A percentile compares a stretch with the other conserved stretches of the same genome.
Conservation (phyloP, 2,113 vertebrate species). For the Tachysurus fulvidraco region DNA sequence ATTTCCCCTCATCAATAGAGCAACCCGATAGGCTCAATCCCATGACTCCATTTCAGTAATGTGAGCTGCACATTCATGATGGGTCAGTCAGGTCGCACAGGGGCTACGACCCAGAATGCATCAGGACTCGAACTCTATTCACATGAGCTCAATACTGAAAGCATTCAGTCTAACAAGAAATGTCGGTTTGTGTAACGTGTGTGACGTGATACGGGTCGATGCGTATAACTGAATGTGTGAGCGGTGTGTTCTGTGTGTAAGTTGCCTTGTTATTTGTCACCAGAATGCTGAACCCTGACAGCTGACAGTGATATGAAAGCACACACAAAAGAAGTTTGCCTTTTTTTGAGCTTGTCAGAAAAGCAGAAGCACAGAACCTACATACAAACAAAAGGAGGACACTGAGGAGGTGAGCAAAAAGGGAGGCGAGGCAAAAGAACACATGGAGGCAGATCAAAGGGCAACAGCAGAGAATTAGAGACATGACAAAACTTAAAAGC, state of each 20-base stretch:
- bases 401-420: conserved; percentile 6
- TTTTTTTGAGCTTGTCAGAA: conserved; percentile 20
- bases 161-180: background rate
- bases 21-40: conserved; percentile 48
- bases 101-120: conserved; percentile 40
- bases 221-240: background rate
- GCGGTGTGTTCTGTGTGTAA: background rate
- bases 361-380: conserved; percentile 10
- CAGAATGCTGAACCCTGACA: background rate
- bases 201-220: background rate
- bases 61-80: conserved; percentile 23
- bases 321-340: background rate
- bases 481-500: conserved; percentile 18
- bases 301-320: background rate
- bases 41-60: conserved; percentile 54
- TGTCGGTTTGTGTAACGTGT: background rate
- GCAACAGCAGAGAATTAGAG: conserved; percentile 3
- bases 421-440: background rate
- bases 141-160: conserved; percentile 4
- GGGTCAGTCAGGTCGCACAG: conserved; percentile 39
- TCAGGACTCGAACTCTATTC: conserved; percentile 12
- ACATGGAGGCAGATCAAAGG: conserved; percentile 28
- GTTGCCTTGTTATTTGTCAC: background rate
- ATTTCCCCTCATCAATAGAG: conserved; percentile 42
- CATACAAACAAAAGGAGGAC: conserved; percentile 6